Evolutionary conservation across 2,113 vertebrate genomes (phyloP).

Genomic region (Lonchura striata): DNA sequence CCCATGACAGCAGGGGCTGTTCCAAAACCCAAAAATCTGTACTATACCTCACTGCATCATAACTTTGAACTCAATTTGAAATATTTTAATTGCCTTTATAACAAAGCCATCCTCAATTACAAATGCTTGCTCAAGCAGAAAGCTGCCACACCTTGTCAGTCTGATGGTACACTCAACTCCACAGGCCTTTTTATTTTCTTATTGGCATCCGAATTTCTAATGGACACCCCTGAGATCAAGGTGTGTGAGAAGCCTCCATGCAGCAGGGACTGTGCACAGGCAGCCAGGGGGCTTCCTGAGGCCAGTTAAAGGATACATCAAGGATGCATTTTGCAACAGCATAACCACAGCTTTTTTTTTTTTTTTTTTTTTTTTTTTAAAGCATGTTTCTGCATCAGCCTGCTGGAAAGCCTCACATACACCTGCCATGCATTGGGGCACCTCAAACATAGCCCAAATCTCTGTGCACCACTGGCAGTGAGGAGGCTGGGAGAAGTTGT

Average conservation of each 20-base stretch:
- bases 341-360: neutral
- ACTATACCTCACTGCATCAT: neutral
- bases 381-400: neutral
- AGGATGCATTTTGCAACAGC: neutral
- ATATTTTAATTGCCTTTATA: constrained; percentile 14
- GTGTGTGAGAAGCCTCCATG: neutral
- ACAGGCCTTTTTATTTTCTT: neutral
- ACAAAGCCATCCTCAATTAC: neutral
- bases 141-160: neutral
- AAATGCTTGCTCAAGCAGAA: neutral
- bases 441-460: rapidly evolving
- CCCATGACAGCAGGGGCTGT: neutral
- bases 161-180: neutral
- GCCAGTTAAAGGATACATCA: neutral
- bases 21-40: neutral
- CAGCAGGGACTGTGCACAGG: neutral
- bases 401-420: neutral
- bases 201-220: neutral
- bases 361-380: neutral
- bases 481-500: rapidly evolving
- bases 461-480: rapidly evolving
- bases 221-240: neutral
- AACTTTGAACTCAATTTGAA: neutral
- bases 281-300: neutral
- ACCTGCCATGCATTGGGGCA: neutral